These are phyloP conservation scores for Danaus chrysippus DNA, from an alignment of 2,888 invertebrate genomes.

Conservation along the genomic window DNA sequence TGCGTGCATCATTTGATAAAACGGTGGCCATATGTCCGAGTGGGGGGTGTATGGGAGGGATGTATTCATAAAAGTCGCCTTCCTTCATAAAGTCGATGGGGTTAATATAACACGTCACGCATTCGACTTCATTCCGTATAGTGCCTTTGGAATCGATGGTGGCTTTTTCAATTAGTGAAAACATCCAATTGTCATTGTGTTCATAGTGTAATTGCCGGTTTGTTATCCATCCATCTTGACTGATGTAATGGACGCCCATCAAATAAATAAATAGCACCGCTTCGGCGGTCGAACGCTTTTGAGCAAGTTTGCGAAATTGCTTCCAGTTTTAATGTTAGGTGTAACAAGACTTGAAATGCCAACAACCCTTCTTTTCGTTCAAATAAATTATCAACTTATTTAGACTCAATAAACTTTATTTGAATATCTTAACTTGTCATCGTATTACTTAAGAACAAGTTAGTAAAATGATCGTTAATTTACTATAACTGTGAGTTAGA, in stretches of 20 bases:
- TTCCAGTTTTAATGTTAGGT: conserved; percentile 61
- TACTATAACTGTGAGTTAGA: too few relatives aligned
- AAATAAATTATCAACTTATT: not conserved
- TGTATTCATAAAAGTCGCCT: conserved; percentile 71
- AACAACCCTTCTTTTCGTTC: conserved; percentile 18
- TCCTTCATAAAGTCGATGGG: conserved; percentile 68
- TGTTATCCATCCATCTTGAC: conserved; percentile 76
- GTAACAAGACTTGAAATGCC: conserved; percentile 53
- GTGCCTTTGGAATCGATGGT: conserved; percentile 69
- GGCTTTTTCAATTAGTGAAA: conserved; percentile 76
- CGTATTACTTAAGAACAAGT: too few relatives aligned
- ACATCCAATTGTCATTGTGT: conserved; percentile 74
- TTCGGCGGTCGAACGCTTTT: conserved; percentile 52
- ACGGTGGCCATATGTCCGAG: conserved; percentile 51
- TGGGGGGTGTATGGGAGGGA: conserved; percentile 57
- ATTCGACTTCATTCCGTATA: conserved; percentile 73
- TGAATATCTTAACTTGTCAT: too few relatives aligned
- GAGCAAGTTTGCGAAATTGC: conserved; percentile 63
- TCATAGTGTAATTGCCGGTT: conserved; percentile 75
- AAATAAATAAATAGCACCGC: conserved; percentile 68
- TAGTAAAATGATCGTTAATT: too few relatives aligned
- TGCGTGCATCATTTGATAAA: conserved; percentile 44
- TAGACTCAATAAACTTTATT: not conserved
- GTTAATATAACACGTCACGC: conserved; percentile 71
- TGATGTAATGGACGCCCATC: conserved; percentile 73